Base-by-base conservation (phyloP, 2,888 invertebrate genomes). In the Cyrtodaria siliqua region DNA sequence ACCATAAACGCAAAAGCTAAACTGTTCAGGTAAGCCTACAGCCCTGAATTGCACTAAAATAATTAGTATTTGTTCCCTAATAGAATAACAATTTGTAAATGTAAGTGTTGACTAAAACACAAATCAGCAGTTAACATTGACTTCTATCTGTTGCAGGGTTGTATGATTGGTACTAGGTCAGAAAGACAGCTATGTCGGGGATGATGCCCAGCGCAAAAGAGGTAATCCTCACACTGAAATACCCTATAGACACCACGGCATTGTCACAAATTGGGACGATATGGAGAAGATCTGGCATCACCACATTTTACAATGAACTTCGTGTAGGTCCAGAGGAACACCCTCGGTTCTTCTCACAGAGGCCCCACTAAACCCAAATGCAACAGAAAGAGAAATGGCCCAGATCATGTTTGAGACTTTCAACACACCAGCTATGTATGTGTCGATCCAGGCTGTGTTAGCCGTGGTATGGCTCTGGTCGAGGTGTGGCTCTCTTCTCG, bases 121-220 rank as follows among this genome's bases (percentile, higher is more conserved):
- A n/a, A n/a, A n/a, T n/a, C n/a, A n/a, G n/a, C n/a, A n/a, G n/a
- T n/a, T n/a, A n/a, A n/a, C n/a, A n/a, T n/a, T n/a, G n/a, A n/a
- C n/a, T n/a, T 29, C 29, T 29, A 33, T 61, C 29, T 61, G n/a
- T 50, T 82, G 38, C 72, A 87, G 88, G 94, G 94, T 90, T 93
- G 94, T 79, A 98, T 98, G 98, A 98, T 98, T 91, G 98, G 98
- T 93, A 98, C 98, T 98, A 98, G 98, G n/a, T 12, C 33, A 33
- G 33, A 47, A 16, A 20, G 6, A 47, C 16, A 9, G 4, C 4
- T 47, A 47, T 47, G 47, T 47, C 47, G 47, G 47, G 4, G 47
- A 47, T 16, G 47, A 47, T 4, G 47, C 47, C 3, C 47, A 47
- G 16, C 3, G 18, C 18, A 47, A 6, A 20, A 16, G 47, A 16